These are phyloP conservation scores for Philereme vetulata DNA, from an alignment of 2,888 invertebrate genomes.

Conservation along the genomic window DNA sequence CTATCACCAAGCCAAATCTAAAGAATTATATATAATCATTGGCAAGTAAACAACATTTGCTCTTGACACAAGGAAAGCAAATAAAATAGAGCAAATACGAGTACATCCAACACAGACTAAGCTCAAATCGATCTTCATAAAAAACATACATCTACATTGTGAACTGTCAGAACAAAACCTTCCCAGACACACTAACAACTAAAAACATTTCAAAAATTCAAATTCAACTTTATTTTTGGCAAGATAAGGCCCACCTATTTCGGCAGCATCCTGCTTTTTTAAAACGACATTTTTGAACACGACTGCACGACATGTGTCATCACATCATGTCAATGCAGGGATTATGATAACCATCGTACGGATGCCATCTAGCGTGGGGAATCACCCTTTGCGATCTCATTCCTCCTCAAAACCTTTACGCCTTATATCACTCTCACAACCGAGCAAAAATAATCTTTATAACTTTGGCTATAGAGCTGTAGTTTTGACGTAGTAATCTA, in stretches of 20 bases:
- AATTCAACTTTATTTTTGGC: conserved; percentile 45
- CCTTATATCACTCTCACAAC: conserved; percentile 42
- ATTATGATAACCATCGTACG: conserved; percentile 83
- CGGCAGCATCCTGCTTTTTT: conserved; percentile 52
- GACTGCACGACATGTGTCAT: conserved; percentile 82
- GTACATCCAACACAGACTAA: conserved; percentile 42
- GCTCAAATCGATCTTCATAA: conserved; percentile 65
- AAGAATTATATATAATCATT: conserved; percentile 47
- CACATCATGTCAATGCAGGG: conserved; percentile 83
- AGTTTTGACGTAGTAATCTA: conserved; percentile 29
- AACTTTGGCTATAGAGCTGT: conserved; percentile 32
- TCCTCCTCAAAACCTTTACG: conserved; percentile 52
- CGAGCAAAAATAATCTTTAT: conserved; percentile 46
- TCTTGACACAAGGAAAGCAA: conserved; percentile 60
- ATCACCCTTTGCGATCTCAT: conserved; percentile 80
- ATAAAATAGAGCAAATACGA: conserved; percentile 62
- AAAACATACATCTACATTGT: conserved; percentile 72
- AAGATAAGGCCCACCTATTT: conserved; percentile 45
- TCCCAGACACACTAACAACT: conserved; percentile 60
- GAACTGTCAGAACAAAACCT: conserved; percentile 66
- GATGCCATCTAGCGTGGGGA: conserved; percentile 79
- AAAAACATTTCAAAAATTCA: conserved; percentile 14
- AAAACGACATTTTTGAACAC: conserved; percentile 77
- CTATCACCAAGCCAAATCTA: conserved; percentile 12
- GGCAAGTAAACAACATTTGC: conserved; percentile 55